These are phyloP conservation scores for Isoperla grammatica DNA, from an alignment of 2,888 invertebrate genomes.

Conservation along the genomic window DNA sequence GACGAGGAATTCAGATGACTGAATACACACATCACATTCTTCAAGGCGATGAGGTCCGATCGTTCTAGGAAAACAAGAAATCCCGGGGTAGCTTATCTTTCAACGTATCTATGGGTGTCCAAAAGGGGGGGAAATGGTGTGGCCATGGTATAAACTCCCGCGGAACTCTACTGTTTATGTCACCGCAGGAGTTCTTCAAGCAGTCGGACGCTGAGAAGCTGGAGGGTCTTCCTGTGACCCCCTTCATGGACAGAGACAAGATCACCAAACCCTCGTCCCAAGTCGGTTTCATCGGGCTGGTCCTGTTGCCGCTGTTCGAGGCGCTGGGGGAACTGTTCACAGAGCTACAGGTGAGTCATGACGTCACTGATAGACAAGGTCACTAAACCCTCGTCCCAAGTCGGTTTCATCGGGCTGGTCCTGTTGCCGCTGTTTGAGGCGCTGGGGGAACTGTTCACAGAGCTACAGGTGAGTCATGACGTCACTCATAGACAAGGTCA, in stretches of 20 bases:
- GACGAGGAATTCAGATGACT: too few relatives aligned
- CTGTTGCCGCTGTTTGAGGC: constrained; percentile 74
- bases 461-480: constrained; percentile 55
- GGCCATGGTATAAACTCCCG: too few relatives aligned
- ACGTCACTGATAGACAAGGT: constrained; percentile 63
- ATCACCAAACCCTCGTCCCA: constrained; percentile 79
- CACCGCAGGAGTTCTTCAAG: constrained; percentile 60
- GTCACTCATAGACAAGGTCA: constrained; percentile 67
- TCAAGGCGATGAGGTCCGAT: too few relatives aligned
- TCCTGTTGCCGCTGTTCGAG: constrained; percentile 73
- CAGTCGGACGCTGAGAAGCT: constrained; percentile 76
- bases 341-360: constrained; percentile 58
- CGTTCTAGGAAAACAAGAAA: too few relatives aligned
- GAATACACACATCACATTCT: too few relatives aligned
- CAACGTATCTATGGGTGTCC: too few relatives aligned
- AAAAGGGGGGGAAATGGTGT: too few relatives aligned
- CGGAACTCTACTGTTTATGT: too few relatives aligned
- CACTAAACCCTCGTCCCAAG: constrained; percentile 76
- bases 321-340: constrained; percentile 67
- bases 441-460: constrained; percentile 65
- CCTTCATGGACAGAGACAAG: constrained; percentile 82
- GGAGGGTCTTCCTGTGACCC: constrained; percentile 76
- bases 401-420: constrained; percentile 76
- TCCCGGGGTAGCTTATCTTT: too few relatives aligned
- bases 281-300: constrained; percentile 76